phyloP scores from a whole-genome alignment of 2,888 invertebrate genomes.

The Lutraria lutraria region DNA sequence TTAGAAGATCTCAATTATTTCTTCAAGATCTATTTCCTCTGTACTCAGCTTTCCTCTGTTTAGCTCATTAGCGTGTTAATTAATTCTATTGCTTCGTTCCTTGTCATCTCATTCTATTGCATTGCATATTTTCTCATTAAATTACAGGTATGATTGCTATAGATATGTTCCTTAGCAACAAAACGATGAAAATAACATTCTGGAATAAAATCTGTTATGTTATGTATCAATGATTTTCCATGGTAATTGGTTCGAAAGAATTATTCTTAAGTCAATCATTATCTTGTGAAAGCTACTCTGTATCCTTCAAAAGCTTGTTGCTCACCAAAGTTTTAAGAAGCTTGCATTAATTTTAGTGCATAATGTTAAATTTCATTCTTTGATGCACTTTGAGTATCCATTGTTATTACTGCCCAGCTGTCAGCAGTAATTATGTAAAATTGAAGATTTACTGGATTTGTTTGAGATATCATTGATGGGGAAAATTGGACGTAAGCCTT shows the following conservation, averaged over 20 bases:
- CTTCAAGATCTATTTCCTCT: neutral
- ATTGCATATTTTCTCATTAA: neutral
- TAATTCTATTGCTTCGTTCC: neutral
- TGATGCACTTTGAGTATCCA: neutral
- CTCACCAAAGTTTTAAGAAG: neutral
- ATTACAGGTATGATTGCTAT: neutral
- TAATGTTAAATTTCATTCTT: neutral
- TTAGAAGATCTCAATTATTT: neutral
- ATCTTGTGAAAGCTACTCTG: neutral
- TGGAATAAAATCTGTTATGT: slow-evolving; percentile 6
- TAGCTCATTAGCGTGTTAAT: neutral
- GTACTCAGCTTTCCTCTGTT: neutral
- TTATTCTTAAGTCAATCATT: neutral
- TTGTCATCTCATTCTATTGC: neutral
- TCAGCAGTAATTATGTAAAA: neutral
- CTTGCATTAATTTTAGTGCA: neutral
- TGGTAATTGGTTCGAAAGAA: neutral
- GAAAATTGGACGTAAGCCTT: neutral
- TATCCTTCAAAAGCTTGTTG: slow-evolving; percentile 14
- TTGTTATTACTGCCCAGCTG: neutral
- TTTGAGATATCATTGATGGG: neutral
- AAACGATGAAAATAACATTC: neutral
- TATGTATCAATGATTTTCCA: neutral
- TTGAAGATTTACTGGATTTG: neutral
- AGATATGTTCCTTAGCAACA: neutral